Percentiles rank a stretch among this genome's conserved stretches.
These are phyloP conservation scores for Enteromius viviparus DNA, from an alignment of 2,797 vertebrate species.

Conservation along the genomic window DNA sequence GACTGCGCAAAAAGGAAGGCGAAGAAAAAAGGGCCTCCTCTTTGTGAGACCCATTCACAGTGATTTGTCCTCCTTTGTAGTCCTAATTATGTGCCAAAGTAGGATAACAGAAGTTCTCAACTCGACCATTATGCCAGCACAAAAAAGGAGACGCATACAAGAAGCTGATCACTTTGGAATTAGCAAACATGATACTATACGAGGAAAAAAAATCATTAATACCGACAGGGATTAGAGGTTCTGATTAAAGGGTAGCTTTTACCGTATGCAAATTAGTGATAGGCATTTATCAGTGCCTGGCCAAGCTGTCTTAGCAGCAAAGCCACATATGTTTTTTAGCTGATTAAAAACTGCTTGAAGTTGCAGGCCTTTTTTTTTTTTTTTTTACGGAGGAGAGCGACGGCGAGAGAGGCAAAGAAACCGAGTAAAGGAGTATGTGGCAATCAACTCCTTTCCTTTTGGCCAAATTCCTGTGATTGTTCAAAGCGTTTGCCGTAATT, in stretches of 20 bases:
- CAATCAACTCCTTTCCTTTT: constrained; percentile 90
- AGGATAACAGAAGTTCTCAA: constrained; percentile 99
- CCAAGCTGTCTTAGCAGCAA: constrained; percentile 99
- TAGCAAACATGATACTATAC: constrained; percentile 99
- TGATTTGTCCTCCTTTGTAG: constrained; percentile 99
- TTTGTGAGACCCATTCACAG: constrained; percentile 97
- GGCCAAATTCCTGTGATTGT: constrained; percentile 91
- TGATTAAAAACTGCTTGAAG: constrained; percentile 99
- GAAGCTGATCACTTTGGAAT: constrained; percentile 99
- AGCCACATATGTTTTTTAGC: constrained; percentile 99
- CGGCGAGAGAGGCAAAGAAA: constrained; percentile 63
- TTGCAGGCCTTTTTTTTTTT: constrained; percentile 81
- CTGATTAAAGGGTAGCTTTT: constrained; percentile 99
- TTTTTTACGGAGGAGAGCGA: constrained; percentile 71
- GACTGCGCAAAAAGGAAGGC: constrained; percentile 78
- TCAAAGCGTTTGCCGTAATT: constrained; percentile 89
- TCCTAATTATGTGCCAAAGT: constrained; percentile 99
- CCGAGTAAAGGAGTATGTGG: constrained; percentile 66
- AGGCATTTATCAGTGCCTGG: constrained; percentile 99
- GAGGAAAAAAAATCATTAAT: constrained; percentile 98
- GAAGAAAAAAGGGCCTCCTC: constrained; percentile 89
- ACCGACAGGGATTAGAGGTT: constrained; percentile 99
- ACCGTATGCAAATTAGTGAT: constrained; percentile 99
- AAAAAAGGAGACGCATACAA: constrained; percentile 99
- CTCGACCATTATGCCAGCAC: constrained; percentile 99